These are phyloP conservation scores for Anolis apletophallus DNA, from an alignment of 2,797 vertebrate genomes.

Conservation along the genomic window DNA sequence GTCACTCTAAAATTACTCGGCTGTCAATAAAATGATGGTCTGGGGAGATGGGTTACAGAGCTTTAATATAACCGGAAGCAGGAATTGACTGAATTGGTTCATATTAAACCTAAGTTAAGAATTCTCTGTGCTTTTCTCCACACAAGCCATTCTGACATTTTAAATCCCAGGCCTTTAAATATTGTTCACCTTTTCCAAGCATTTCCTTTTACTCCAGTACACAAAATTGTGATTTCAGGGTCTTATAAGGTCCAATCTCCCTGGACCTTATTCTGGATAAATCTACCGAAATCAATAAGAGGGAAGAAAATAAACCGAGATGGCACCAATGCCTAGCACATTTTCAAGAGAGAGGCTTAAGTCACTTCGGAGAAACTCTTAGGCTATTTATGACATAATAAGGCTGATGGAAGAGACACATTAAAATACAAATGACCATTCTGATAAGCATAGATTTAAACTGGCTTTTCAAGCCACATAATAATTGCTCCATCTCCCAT, in stretches of 20 bases:
- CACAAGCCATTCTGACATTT: constrained; percentile 17
- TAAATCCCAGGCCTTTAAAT: not conserved
- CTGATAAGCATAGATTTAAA: not conserved
- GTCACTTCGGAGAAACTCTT: not conserved
- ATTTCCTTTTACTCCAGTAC: constrained; percentile 15
- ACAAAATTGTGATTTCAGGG: not conserved
- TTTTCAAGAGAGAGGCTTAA: not conserved
- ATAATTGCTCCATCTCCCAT: not conserved
- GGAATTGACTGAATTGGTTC: not conserved
- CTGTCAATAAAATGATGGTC: constrained; percentile 18
- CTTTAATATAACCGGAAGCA: not conserved
- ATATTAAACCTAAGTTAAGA: not conserved
- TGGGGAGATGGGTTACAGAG: not conserved
- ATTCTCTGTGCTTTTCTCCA: constrained; percentile 7
- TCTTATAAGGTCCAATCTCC: not conserved
- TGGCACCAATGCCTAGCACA: not conserved
- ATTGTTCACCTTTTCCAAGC: constrained; percentile 8
- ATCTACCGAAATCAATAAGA: not conserved
- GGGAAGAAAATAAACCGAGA: constrained; percentile 2
- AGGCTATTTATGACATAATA: not conserved
- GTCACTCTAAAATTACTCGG: constrained; percentile 35
- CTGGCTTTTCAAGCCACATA: not conserved
- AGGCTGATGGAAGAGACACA: not conserved
- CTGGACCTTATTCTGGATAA: not conserved
- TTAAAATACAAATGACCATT: not conserved